Conservation (phyloP, 2,888 invertebrate genomes). For the Drosophila maculinotata region DNA sequence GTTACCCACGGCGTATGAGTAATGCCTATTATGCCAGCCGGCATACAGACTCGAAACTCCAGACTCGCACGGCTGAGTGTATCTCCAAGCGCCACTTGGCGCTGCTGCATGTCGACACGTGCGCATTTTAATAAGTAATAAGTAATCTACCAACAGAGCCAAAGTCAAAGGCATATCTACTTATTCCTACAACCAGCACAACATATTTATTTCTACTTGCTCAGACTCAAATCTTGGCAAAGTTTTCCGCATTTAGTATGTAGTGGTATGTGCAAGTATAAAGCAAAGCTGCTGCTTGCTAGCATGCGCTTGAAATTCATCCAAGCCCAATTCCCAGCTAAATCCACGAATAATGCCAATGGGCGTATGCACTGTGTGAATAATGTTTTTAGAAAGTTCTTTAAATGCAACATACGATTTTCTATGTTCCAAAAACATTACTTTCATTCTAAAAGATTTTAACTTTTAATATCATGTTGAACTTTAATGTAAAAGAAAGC, state of each 20-base stretch:
- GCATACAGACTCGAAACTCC: slow-evolving; percentile 40
- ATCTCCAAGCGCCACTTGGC: slow-evolving; percentile 65
- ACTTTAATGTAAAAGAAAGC: no score
- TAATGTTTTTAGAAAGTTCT: neutral
- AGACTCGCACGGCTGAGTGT: slow-evolving; percentile 44
- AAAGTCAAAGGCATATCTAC: slow-evolving; percentile 47
- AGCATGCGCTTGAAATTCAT: slow-evolving; percentile 22
- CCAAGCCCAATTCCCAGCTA: slow-evolving; percentile 14
- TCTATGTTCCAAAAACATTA: no score
- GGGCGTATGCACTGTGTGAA: slow-evolving; percentile 4
- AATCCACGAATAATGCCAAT: slow-evolving; percentile 23
- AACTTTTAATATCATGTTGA: no score
- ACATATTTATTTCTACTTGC: slow-evolving; percentile 8
- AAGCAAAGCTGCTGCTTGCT: slow-evolving; percentile 34
- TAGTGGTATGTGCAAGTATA: slow-evolving; percentile 1
- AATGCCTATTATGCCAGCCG: slow-evolving; percentile 42
- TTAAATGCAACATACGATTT: no score
- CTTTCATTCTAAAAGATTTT: no score
- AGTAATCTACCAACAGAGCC: slow-evolving; percentile 17
- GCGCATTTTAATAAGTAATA: slow-evolving; percentile 69
- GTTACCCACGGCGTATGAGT: slow-evolving; percentile 60
- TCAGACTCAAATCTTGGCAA: slow-evolving; percentile 57
- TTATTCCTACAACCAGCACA: slow-evolving; percentile 36
- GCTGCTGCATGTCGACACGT: slow-evolving; percentile 71
- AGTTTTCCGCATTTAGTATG: slow-evolving; percentile 19